Conservation (phyloP, 2,888 invertebrate species). For the Pterostichus madidus region DNA sequence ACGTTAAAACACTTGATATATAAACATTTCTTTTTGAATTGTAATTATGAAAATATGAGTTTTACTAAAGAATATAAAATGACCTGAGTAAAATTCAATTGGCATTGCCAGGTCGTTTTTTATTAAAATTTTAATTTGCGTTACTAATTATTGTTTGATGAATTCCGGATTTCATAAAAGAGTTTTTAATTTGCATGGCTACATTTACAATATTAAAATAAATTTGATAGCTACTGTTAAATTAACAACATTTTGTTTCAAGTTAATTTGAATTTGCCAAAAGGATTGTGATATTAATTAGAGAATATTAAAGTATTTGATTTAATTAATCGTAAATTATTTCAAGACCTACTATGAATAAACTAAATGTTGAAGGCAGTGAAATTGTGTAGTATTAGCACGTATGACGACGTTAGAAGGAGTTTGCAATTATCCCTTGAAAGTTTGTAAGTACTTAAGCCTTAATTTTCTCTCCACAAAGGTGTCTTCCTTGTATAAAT, state of each 20-base stretch:
- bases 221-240: neutral
- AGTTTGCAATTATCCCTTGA: neutral
- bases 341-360: neutral
- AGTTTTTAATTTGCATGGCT: constrained; percentile 1
- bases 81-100: constrained; percentile 4
- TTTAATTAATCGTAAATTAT: constrained; percentile 8
- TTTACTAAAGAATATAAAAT: too few relatives aligned
- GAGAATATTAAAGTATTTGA: neutral
- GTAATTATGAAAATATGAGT: too few relatives aligned
- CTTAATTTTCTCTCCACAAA: constrained; percentile 18
- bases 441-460: constrained; percentile 30
- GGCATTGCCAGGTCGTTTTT: constrained; percentile 16
- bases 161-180: constrained; percentile 12
- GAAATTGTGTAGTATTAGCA: constrained; percentile 26
- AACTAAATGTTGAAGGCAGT: neutral
- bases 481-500: too few relatives aligned
- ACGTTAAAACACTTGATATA: too few relatives aligned
- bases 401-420: constrained; percentile 1
- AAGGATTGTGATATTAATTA: neutral
- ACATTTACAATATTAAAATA: neutral
- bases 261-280: neutral
- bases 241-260: constrained; percentile 1
- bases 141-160: constrained; percentile 36
- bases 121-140: constrained; percentile 27
- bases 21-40: too few relatives aligned